A percentile compares a stretch with the other conserved stretches of the same genome.
These are phyloP conservation scores for Cotesia glomerata DNA, from an alignment of 1,140 invertebrate genomes.

Conservation along the genomic window DNA sequence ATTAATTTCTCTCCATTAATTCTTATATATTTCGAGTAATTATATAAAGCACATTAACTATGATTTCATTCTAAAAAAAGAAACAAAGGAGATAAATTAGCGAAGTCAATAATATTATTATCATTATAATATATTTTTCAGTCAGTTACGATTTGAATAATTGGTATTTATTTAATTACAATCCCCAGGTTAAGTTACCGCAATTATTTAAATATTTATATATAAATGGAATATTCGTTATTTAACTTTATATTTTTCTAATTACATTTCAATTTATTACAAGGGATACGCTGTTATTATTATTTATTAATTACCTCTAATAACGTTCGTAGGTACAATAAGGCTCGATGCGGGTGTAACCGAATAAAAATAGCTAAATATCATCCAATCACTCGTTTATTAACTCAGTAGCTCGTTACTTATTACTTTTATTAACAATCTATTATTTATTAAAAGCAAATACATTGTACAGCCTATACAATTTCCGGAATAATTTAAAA, in stretches of 20 bases:
- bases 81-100: slow-evolving; percentile 50
- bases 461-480: slow-evolving; percentile 57
- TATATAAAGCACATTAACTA: slow-evolving; percentile 59
- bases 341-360: slow-evolving; percentile 39
- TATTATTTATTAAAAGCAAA: slow-evolving; percentile 51
- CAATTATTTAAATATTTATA: slow-evolving; percentile 38
- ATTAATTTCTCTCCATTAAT: slow-evolving; percentile 40
- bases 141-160: slow-evolving; percentile 45
- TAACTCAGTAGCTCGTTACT: too few relatives aligned
- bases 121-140: slow-evolving; percentile 50
- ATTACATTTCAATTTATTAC: slow-evolving; percentile 37
- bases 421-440: slow-evolving; percentile 7
- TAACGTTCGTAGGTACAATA: slow-evolving; percentile 34
- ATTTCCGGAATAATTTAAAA: slow-evolving; percentile 18
- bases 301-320: slow-evolving; percentile 7
- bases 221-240: slow-evolving; percentile 35
- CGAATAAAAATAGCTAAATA: slow-evolving; percentile 29
- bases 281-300: neutral
- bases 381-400: slow-evolving; percentile 26
- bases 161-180: slow-evolving; percentile 10
- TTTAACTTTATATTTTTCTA: slow-evolving; percentile 38
- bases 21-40: slow-evolving; percentile 55
- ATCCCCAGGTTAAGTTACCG: slow-evolving; percentile 35
- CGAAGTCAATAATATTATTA: slow-evolving; percentile 44
- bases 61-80: slow-evolving; percentile 56